phyloP scores from a whole-genome alignment of 2,113 vertebrate species.

The Pedetes capensis region DNA sequence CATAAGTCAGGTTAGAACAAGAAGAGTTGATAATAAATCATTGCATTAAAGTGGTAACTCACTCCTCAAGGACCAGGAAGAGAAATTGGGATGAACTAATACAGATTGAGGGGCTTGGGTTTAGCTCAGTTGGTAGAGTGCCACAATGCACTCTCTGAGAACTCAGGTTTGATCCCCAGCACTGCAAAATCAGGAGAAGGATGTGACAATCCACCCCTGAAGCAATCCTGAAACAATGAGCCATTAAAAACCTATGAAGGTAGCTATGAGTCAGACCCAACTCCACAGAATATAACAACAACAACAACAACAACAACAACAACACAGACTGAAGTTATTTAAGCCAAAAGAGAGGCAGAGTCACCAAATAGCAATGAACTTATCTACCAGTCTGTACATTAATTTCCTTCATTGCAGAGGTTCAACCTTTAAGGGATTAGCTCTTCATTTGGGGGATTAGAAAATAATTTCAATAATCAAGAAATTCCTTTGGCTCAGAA shows the following conservation, averaged over 20 bases:
- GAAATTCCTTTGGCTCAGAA: neutral
- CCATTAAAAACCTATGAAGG: too few relatives aligned
- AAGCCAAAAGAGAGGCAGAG: neutral
- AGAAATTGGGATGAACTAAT: neutral
- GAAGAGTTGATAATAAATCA: neutral
- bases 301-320: too few relatives aligned
- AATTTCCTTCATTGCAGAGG: neutral
- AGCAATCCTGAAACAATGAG: too few relatives aligned
- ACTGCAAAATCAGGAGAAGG: too few relatives aligned
- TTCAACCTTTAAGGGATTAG: neutral
- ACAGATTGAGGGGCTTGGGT: too few relatives aligned
- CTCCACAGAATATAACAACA: too few relatives aligned
- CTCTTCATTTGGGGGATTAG: neutral
- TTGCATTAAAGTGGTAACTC: neutral
- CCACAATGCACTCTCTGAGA: too few relatives aligned
- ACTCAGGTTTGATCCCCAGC: too few relatives aligned
- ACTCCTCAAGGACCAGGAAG: neutral
- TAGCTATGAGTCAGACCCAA: too few relatives aligned
- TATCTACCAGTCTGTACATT: neutral
- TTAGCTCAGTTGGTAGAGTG: too few relatives aligned
- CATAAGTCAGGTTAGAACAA: neutral
- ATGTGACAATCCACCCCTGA: too few relatives aligned
- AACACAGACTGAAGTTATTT: neutral
- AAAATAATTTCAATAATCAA: conserved; percentile 19
- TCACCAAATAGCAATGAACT: neutral